These are phyloP conservation scores for Muraenolepis orangiensis DNA, from an alignment of 2,797 vertebrate genomes.

Conservation along the genomic window DNA sequence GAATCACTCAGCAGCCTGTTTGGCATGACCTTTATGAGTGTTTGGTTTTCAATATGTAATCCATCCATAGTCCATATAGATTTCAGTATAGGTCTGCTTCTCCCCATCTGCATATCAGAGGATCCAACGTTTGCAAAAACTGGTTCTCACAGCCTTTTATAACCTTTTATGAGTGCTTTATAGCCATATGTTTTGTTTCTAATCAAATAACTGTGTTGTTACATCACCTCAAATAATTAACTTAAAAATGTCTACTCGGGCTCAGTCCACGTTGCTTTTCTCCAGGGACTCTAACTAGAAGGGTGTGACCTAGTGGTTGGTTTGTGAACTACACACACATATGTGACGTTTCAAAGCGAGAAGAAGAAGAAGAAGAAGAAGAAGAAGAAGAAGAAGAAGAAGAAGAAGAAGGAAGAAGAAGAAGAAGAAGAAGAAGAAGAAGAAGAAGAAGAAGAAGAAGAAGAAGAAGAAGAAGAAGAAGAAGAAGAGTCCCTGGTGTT, in stretches of 20 bases:
- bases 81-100: background rate
- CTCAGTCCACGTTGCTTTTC: too few relatives aligned
- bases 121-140: background rate
- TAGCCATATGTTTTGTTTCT: background rate
- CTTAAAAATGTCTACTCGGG: too few relatives aligned
- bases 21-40: too few relatives aligned
- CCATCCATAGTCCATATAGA: background rate
- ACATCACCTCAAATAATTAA: too few relatives aligned
- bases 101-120: background rate
- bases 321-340: background rate
- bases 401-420: background rate
- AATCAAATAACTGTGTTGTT: background rate
- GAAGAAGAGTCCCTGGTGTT: background rate
- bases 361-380: background rate
- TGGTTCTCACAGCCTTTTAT: background rate
- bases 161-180: background rate
- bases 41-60: background rate
- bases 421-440: background rate
- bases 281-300: background rate
- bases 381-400: background rate
- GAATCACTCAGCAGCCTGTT: too few relatives aligned
- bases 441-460: background rate
- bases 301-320: background rate
- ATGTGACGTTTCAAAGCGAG: background rate
- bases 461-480: background rate